Percentiles rank a stretch among this genome's conserved stretches.
phyloP scores from a whole-genome alignment of 2,797 vertebrate genomes.

The Squalus acanthias region DNA sequence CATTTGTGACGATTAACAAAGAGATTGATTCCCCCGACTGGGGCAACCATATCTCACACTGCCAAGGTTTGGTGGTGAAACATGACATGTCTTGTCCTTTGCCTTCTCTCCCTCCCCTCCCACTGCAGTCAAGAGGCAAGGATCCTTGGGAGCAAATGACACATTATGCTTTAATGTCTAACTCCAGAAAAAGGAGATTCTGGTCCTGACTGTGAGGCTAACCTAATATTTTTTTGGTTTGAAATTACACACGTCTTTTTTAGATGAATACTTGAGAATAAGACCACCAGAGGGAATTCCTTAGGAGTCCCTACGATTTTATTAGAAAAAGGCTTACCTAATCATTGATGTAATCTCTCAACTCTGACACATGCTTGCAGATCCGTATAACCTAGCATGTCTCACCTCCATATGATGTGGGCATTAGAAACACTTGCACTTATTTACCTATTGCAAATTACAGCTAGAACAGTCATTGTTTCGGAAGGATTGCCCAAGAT shows the following conservation, averaged over 20 bases:
- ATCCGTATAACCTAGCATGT: not conserved
- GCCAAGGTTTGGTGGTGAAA: not conserved
- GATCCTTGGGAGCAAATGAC: not conserved
- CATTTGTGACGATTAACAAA: not conserved
- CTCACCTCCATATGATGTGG: not conserved
- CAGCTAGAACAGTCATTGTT: not conserved
- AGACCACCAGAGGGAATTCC: not conserved
- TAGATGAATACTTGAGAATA: not conserved
- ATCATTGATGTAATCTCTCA: not conserved
- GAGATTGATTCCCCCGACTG: not conserved
- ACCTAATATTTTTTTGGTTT: not conserved
- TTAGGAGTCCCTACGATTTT: not conserved
- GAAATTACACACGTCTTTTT: not conserved
- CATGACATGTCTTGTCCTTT: not conserved
- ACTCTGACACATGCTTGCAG: not conserved
- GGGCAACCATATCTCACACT: not conserved
- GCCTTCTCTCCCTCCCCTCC: not conserved
- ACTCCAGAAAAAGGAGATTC: not conserved
- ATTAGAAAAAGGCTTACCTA: not conserved
- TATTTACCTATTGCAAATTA: not conserved
- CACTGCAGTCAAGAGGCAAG: not conserved
- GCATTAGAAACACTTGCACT: not conserved
- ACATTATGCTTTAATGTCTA: not conserved
- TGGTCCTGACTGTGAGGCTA: not conserved
- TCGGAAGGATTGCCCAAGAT: not conserved